phyloP scores from a whole-genome alignment of 1,140 invertebrate genomes.

The Megathymus violae region DNA sequence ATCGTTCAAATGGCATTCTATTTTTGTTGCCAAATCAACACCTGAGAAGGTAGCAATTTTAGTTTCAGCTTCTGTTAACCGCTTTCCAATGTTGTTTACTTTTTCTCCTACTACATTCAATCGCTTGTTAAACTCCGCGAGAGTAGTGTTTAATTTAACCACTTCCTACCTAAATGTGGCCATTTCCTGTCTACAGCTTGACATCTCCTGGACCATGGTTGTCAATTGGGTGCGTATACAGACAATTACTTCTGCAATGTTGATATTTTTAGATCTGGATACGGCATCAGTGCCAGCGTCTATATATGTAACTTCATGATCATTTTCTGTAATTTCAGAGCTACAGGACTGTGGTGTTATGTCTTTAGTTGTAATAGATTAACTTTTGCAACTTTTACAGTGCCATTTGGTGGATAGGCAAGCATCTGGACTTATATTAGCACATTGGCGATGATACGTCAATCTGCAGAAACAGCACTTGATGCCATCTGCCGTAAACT shows the following conservation, averaged over 20 bases:
- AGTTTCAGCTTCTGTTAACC: background rate
- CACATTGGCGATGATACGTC: background rate
- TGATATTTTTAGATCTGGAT: background rate
- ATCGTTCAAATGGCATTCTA: slow-evolving; percentile 20
- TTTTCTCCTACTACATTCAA: background rate
- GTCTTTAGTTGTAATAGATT: background rate
- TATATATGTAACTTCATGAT: background rate
- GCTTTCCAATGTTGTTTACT: background rate
- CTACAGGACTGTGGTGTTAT: background rate
- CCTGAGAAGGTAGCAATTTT: background rate
- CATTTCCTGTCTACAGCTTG: background rate
- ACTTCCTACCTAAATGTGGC: background rate
- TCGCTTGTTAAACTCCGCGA: background rate
- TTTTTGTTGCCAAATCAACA: background rate
- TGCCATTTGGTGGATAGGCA: background rate
- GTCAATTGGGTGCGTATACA: background rate
- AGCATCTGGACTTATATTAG: background rate
- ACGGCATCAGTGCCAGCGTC: no score
- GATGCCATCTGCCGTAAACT: background rate
- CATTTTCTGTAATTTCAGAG: background rate
- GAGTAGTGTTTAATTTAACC: background rate
- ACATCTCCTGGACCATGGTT: background rate
- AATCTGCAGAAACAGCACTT: background rate
- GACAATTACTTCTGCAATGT: background rate
- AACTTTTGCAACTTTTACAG: background rate